Evolutionary conservation across 2,888 invertebrate species (phyloP).

Genomic region (Conistra vaccinii): DNA sequence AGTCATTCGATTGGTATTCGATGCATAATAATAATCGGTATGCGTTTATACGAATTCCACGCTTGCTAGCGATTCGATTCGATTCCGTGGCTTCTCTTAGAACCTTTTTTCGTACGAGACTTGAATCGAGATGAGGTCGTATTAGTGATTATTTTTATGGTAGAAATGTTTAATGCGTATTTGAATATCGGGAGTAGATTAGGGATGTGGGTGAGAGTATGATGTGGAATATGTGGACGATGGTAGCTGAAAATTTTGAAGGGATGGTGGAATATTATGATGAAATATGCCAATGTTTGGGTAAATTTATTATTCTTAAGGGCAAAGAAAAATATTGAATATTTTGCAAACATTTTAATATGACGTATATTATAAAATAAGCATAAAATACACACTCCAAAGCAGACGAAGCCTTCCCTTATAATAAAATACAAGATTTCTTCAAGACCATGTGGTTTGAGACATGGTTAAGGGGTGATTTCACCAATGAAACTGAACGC

Average conservation of each 20-base stretch:
- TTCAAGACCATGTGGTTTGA: background rate
- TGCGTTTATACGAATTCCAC: constrained; percentile 83
- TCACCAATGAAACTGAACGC: no score
- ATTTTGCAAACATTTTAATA: background rate
- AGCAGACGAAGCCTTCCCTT: background rate
- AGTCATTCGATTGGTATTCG: constrained; percentile 76
- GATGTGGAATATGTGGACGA: constrained; percentile 3
- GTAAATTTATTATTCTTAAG: no score
- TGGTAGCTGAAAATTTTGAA: background rate
- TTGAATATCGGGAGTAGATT: constrained; percentile 47
- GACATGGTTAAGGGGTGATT: no score
- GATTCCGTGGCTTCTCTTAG: constrained; percentile 70
- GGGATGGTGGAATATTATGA: background rate
- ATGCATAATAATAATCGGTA: constrained; percentile 83
- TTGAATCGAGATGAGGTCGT: constrained; percentile 72
- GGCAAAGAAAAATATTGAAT: no score
- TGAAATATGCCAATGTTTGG: background rate
- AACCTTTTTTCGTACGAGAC: constrained; percentile 81
- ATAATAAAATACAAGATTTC: background rate
- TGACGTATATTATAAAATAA: background rate
- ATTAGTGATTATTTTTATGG: constrained; percentile 67
- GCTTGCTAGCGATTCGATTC: constrained; percentile 72
- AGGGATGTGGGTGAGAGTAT: background rate
- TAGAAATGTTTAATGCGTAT: constrained; percentile 61
- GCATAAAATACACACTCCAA: background rate